A percentile compares a stretch with the other conserved stretches of the same genome.
phyloP scores from a whole-genome alignment of 1,140 invertebrate genomes.

The Amphibalanus amphitrite region DNA sequence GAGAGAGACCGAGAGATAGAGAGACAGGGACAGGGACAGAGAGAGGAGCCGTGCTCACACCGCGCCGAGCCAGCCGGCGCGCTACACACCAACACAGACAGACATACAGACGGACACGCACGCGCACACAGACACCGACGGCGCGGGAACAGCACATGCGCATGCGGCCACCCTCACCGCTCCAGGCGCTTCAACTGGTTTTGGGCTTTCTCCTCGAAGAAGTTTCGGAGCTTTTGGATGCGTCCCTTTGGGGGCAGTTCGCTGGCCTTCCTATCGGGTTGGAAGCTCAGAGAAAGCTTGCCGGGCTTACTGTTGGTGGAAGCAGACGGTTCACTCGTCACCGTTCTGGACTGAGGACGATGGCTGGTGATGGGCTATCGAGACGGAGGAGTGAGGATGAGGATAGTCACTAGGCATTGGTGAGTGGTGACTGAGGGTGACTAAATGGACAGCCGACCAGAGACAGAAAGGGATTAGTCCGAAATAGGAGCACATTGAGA shows the following conservation, averaged over 20 bases:
- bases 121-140: too few relatives aligned
- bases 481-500: too few relatives aligned
- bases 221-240: slow-evolving; percentile 29
- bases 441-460: too few relatives aligned
- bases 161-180: not conserved
- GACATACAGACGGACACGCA: not conserved
- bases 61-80: too few relatives aligned
- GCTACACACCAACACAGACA: not conserved
- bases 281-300: slow-evolving; percentile 31
- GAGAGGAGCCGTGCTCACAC: too few relatives aligned
- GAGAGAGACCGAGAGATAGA: too few relatives aligned
- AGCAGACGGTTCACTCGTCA: slow-evolving; percentile 3
- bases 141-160: not conserved
- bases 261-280: not conserved
- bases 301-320: not conserved
- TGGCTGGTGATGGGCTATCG: too few relatives aligned
- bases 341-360: not conserved
- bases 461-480: too few relatives aligned
- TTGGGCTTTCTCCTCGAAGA: slow-evolving; percentile 29
- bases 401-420: too few relatives aligned
- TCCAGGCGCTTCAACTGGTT: slow-evolving; percentile 3
- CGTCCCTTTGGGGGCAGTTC: slow-evolving; percentile 15
- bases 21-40: too few relatives aligned
- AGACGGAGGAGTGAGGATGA: too few relatives aligned
- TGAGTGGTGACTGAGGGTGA: too few relatives aligned